Percentiles rank a stretch among this genome's conserved stretches.
These are phyloP conservation scores for Mormyrus lacerda DNA, from an alignment of 2,113 vertebrate species.

Conservation along the genomic window DNA sequence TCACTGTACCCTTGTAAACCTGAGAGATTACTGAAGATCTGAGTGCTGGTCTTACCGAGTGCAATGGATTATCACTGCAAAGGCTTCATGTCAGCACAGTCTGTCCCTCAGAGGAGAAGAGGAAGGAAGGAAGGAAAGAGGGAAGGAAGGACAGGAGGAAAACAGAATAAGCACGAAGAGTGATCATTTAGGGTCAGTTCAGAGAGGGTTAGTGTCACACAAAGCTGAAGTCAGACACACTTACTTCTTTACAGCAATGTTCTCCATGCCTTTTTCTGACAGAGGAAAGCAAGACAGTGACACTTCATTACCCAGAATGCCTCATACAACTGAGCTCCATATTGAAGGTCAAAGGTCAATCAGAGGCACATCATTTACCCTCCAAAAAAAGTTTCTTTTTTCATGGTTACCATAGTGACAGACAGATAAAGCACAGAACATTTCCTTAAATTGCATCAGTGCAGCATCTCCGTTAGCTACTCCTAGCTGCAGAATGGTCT, in stretches of 20 bases:
- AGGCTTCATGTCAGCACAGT: neutral
- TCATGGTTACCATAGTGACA: neutral
- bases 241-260: slow-evolving; percentile 74
- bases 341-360: neutral
- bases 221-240: slow-evolving; percentile 44
- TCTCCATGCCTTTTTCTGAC: slow-evolving; percentile 79
- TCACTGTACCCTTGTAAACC: neutral
- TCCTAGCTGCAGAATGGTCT: neutral
- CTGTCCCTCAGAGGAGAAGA: neutral
- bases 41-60: neutral
- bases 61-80: neutral
- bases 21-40: neutral
- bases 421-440: neutral
- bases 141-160: neutral
- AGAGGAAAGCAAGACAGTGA: slow-evolving; percentile 6
- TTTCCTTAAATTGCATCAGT: neutral
- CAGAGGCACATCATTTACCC: neutral
- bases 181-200: neutral
- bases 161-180: neutral
- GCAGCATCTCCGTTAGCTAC: neutral
- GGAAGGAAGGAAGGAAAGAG: neutral
- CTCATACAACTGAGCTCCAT: neutral
- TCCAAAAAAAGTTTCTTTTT: neutral
- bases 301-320: neutral
- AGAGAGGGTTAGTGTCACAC: neutral